A percentile compares a stretch with the other conserved stretches of the same genome.
phyloP scores from a whole-genome alignment of 2,797 vertebrate species.

The Epinephelus awoara region DNA sequence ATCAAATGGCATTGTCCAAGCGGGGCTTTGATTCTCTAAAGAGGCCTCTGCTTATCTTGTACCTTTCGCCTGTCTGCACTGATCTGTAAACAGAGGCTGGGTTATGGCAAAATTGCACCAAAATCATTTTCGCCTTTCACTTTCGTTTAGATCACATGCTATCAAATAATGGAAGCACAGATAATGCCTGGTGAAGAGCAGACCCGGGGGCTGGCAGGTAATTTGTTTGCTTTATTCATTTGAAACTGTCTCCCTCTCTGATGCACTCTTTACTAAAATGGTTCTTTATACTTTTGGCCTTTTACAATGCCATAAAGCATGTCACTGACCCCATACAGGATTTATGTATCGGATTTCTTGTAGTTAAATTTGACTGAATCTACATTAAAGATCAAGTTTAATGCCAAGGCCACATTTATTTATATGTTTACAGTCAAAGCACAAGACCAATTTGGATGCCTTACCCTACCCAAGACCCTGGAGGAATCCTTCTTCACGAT shows the following conservation, averaged over 20 bases:
- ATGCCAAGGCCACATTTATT: background rate
- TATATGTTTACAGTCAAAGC: background rate
- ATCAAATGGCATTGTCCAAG: slow-evolving; percentile 30
- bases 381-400: background rate
- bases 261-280: slow-evolving; percentile 35
- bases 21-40: slow-evolving; percentile 38
- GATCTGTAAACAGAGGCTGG: slow-evolving; percentile 53
- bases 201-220: slow-evolving; percentile 29
- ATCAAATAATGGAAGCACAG: slow-evolving; percentile 61
- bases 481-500: slow-evolving; percentile 2
- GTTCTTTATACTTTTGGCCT: slow-evolving; percentile 1
- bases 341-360: background rate
- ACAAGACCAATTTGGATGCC: background rate
- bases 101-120: slow-evolving; percentile 29
- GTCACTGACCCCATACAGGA: background rate
- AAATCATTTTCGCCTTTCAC: slow-evolving; percentile 52
- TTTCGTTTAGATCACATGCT: slow-evolving; percentile 56
- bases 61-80: slow-evolving; percentile 9
- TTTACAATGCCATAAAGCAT: slow-evolving; percentile 9
- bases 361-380: background rate
- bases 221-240: slow-evolving; percentile 67
- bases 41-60: slow-evolving; percentile 42
- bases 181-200: slow-evolving; percentile 47
- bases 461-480: background rate
- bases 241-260: slow-evolving; percentile 41